Conservation (phyloP, 2,113 vertebrate genomes). For the Arvicanthis niloticus region DNA sequence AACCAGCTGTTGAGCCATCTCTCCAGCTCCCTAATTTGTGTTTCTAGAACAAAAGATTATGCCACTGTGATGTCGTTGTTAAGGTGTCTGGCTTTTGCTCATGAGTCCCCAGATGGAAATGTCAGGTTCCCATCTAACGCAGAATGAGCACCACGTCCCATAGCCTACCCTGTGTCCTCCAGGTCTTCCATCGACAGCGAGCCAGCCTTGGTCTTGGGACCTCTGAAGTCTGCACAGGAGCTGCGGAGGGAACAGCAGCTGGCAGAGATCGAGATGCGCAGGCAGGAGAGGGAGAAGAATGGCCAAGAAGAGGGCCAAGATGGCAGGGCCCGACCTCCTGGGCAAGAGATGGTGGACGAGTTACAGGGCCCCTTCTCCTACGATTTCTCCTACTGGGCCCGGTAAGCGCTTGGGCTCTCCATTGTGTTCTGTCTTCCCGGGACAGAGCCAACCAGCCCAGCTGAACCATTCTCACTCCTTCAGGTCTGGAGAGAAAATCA, state of each 20-base stretch:
- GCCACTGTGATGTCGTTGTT: accelerated
- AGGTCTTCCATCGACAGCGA: conserved; percentile 99
- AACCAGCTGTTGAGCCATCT: neutral
- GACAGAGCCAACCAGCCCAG: neutral
- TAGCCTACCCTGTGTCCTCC: neutral
- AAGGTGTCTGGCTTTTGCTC: neutral
- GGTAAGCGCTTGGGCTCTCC: conserved; percentile 81
- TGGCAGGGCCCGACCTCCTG: conserved; percentile 86
- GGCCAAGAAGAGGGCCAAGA: conserved; percentile 86
- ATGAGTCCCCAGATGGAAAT: neutral
- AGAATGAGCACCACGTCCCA: accelerated
- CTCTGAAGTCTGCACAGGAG: conserved; percentile 94
- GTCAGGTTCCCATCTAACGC: accelerated
- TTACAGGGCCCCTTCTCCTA: conserved; percentile 94
- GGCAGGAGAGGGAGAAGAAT: conserved; percentile 93
- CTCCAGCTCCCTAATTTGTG: neutral
- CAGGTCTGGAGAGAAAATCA: conserved; percentile 97
- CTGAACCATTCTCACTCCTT: neutral
- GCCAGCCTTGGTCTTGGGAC: conserved; percentile 96
- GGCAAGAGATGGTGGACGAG: conserved; percentile 95
- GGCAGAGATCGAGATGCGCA: conserved; percentile 93
- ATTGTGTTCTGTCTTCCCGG: accelerated
- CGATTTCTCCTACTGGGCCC: conserved; percentile 98
- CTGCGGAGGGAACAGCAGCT: conserved; percentile 95
- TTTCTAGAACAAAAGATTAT: neutral